A percentile compares a stretch with the other conserved stretches of the same genome.
Conservation (phyloP, 2,888 invertebrate genomes). For the Bhutanitis thaidina region DNA sequence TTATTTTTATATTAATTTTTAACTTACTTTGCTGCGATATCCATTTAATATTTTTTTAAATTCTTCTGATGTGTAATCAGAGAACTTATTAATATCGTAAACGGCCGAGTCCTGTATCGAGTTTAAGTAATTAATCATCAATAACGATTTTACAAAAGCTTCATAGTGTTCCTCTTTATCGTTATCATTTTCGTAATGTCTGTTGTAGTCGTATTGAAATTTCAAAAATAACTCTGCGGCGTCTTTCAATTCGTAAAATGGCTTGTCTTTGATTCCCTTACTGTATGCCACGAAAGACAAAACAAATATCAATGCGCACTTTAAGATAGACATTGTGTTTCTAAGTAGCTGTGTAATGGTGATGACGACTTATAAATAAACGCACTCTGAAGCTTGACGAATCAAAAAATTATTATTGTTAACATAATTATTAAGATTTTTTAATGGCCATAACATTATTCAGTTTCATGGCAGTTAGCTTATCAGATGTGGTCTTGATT, state of each 20-base stretch:
- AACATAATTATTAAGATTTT: no score
- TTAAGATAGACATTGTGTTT: slow-evolving; percentile 1
- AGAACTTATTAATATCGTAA: slow-evolving; percentile 6
- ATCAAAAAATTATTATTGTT: no score
- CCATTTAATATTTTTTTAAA: not conserved
- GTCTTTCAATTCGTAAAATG: slow-evolving; percentile 1
- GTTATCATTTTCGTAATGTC: slow-evolving; percentile 3
- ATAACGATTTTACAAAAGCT: slow-evolving; percentile 1
- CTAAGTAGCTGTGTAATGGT: not conserved
- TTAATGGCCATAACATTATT: no score
- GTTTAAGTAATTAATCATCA: slow-evolving; percentile 11
- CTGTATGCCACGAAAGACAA: not conserved
- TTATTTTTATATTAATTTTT: no score
- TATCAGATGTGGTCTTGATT: not conserved
- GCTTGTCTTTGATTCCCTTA: not conserved
- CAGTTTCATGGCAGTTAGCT: not conserved
- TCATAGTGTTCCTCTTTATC: slow-evolving; percentile 8
- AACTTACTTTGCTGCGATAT: not conserved
- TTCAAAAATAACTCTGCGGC: slow-evolving; percentile 1
- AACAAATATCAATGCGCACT: not conserved
- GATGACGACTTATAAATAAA: not conserved
- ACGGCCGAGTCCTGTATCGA: not conserved
- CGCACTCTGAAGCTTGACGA: no score
- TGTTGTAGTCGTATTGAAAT: slow-evolving; percentile 9
- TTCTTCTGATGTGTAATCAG: not conserved